Evolutionary conservation across 2,113 vertebrate genomes (phyloP), one percentile per base, ranked within the genome.

Genomic region (Melanostigma gelatinosum): DNA sequence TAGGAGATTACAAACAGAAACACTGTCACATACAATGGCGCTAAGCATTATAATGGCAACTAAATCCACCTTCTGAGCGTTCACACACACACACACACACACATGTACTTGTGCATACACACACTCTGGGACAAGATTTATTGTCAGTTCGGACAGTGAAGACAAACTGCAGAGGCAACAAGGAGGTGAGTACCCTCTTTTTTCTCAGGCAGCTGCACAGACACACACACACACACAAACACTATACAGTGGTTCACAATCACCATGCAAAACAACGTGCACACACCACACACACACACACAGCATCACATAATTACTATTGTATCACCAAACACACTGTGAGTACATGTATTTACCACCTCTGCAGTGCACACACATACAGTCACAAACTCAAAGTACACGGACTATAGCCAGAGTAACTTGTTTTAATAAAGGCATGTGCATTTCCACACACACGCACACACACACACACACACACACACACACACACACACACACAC

Each of bases 1-100:
- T 88, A 89, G 77, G 80, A 90, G 82, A 89, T 86, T 83, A 87
- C 86, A 88, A 86, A 85, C 85, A 84, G 75, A 84, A 87, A 85
- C 83, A 67, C 76, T 82, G 84, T 88, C 83, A 85, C 80, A 82
- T 52, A 77, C 79, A 82, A 70, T 88, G 61, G 44, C 3, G 57
- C 66, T 55, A 58, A 85, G 86, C 67, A 79, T 63, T 44, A 46
- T 48, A 68, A 79, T 29, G 68, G 72, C 74, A 82, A 73, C 71
- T 66, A 66, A 82, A 77, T 68, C 84, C 69, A 77, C 24, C 79
- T 40, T 70, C 48, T 68, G 60, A 81, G 68, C 70, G 67, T 68
- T 55, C 36, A 38, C 29, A 29, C 29, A 29, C 29, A 29, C 29
- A 29, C 29, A 29, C 29, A 32, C 48, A 74, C 24, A 24, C 6